Conservation (phyloP, 1,140 invertebrate species). For the Homarus americanus region DNA sequence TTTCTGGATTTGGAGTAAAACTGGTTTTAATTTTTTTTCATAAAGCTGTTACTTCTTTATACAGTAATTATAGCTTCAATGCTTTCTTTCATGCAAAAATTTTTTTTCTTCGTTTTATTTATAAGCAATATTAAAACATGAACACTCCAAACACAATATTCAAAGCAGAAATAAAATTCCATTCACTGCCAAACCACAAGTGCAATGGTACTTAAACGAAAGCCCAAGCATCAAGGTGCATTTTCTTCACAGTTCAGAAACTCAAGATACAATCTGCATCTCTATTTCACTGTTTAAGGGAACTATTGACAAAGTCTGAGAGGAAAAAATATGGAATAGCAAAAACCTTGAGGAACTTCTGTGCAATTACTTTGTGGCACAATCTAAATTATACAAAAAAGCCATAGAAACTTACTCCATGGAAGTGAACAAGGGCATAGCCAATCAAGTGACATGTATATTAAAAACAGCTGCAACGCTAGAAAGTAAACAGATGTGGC, state of each 20-base stretch:
- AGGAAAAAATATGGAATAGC: conserved; percentile 49
- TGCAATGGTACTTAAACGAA: conserved; percentile 12
- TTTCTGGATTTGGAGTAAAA: conserved; percentile 33
- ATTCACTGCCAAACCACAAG: not conserved
- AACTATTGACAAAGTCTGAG: conserved; percentile 68
- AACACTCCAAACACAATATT: not conserved
- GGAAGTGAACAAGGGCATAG: conserved; percentile 30
- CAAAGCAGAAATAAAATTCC: conserved; percentile 7
- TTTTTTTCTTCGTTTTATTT: not conserved
- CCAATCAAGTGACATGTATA: conserved; percentile 55
- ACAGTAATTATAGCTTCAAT: not conserved
- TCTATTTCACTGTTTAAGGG: conserved; percentile 63
- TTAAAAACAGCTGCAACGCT: conserved; percentile 59
- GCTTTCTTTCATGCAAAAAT: not conserved
- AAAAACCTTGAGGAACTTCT: conserved; percentile 59
- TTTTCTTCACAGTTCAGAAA: conserved; percentile 71
- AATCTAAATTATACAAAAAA: not conserved
- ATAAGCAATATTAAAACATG: not conserved
- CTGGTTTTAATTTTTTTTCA: not conserved
- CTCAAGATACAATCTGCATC: conserved; percentile 71
- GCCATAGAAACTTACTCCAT: conserved; percentile 14
- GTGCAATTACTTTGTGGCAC: conserved; percentile 37
- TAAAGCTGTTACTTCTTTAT: not conserved
- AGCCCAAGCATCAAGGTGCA: conserved; percentile 67
- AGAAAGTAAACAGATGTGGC: conserved; percentile 66